These are phyloP conservation scores for Myotis daubentonii DNA, from an alignment of 2,797 vertebrate species.

Conservation along the genomic window DNA sequence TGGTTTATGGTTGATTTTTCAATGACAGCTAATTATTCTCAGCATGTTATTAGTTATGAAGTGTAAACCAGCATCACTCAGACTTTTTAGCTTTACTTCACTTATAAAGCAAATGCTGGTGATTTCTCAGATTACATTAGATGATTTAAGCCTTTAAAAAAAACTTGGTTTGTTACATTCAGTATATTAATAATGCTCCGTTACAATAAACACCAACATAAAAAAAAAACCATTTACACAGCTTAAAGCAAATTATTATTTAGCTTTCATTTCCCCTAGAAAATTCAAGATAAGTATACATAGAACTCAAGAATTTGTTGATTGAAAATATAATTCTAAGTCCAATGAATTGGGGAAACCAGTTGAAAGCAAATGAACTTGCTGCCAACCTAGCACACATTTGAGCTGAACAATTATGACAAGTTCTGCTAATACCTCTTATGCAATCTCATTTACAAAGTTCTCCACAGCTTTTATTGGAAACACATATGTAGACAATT, in stretches of 20 bases:
- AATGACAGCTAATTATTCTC: conserved; percentile 87
- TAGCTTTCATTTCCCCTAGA: not conserved
- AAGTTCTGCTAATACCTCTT: not conserved
- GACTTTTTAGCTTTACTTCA: conserved; percentile 71
- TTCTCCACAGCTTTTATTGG: not conserved
- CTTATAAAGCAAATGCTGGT: conserved; percentile 54
- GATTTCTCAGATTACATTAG: not conserved
- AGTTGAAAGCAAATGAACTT: not conserved
- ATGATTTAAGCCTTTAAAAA: not conserved
- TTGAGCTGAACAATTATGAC: not conserved
- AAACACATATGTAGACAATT: not conserved
- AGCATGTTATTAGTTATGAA: conserved; percentile 87
- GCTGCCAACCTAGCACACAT: not conserved
- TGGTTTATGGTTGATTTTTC: conserved; percentile 86
- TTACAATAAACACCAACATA: not conserved
- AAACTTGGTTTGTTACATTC: not conserved
- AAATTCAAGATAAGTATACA: not conserved
- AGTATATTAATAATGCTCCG: not conserved
- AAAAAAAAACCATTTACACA: not conserved
- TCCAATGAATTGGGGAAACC: not conserved
- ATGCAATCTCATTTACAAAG: not conserved
- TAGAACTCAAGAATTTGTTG: not conserved
- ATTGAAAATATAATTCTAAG: conserved; percentile 1
- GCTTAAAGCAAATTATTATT: not conserved
- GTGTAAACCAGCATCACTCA: conserved; percentile 81